phyloP scores from a whole-genome alignment of 2,797 vertebrate species.

The Halcyon chelicuti region DNA sequence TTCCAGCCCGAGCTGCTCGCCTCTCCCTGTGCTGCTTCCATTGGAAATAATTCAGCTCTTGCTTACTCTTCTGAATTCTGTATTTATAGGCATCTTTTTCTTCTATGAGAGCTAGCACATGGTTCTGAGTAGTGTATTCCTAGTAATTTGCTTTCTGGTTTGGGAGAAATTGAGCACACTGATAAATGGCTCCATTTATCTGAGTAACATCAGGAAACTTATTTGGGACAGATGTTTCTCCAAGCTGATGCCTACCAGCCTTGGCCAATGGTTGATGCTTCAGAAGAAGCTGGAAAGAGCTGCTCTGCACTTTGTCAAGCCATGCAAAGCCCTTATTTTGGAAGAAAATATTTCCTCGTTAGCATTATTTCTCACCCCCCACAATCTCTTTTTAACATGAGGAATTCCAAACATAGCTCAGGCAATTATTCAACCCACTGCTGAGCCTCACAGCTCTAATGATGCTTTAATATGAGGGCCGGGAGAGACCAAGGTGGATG shows the following conservation, averaged over 20 bases:
- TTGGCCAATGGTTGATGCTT: background rate
- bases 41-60: background rate
- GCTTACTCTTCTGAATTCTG: background rate
- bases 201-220: background rate
- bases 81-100: background rate
- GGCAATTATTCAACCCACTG: background rate
- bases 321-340: background rate
- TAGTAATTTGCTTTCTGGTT: background rate
- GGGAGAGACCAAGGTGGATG: background rate
- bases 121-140: background rate
- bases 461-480: background rate
- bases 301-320: background rate
- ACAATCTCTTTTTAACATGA: background rate
- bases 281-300: background rate
- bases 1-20: background rate
- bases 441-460: background rate
- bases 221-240: background rate
- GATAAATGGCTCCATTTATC: background rate
- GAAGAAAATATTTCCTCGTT: background rate
- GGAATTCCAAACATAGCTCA: background rate
- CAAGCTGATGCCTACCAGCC: background rate
- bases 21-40: background rate
- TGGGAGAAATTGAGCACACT: background rate
- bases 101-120: background rate
- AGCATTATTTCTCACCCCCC: background rate